Evolutionary conservation across 2,797 vertebrate species (phyloP).

Genomic region (Echiichthys vipera): DNA sequence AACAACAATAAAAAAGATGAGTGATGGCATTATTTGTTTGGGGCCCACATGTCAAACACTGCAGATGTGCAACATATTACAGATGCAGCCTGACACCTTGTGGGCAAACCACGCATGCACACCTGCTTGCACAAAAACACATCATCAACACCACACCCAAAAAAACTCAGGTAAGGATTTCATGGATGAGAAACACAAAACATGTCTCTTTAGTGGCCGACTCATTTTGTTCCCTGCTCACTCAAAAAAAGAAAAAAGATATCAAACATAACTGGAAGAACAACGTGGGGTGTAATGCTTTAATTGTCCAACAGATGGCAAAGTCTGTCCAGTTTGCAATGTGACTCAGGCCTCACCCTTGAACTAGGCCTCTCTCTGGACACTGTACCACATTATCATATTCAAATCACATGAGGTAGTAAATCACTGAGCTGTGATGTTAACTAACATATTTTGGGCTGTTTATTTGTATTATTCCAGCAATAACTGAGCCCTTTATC

Average conservation of each 20-base stretch:
- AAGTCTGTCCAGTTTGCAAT: constrained; percentile 49
- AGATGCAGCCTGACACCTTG: constrained; percentile 71
- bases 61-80: constrained; percentile 6
- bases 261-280: background rate
- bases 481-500: background rate
- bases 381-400: constrained; percentile 45
- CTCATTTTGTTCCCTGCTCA: background rate
- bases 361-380: constrained; percentile 57
- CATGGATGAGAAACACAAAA: background rate
- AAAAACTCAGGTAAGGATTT: constrained; percentile 11
- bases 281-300: constrained; percentile 46
- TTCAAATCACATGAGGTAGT: constrained; percentile 4
- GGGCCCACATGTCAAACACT: background rate
- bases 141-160: constrained; percentile 29
- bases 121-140: background rate
- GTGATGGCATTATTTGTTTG: constrained; percentile 17
- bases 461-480: background rate
- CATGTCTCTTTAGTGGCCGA: background rate
- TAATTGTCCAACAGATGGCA: constrained; percentile 72
- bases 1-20: constrained; percentile 27
- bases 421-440: constrained; percentile 1
- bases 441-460: too few relatives aligned
- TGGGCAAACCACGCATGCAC: constrained; percentile 50
- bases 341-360: constrained; percentile 42
- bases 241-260: background rate